A percentile compares a stretch with the other conserved stretches of the same genome.
phyloP scores from a whole-genome alignment of 2,888 invertebrate genomes.

The Xestia ashworthii region DNA sequence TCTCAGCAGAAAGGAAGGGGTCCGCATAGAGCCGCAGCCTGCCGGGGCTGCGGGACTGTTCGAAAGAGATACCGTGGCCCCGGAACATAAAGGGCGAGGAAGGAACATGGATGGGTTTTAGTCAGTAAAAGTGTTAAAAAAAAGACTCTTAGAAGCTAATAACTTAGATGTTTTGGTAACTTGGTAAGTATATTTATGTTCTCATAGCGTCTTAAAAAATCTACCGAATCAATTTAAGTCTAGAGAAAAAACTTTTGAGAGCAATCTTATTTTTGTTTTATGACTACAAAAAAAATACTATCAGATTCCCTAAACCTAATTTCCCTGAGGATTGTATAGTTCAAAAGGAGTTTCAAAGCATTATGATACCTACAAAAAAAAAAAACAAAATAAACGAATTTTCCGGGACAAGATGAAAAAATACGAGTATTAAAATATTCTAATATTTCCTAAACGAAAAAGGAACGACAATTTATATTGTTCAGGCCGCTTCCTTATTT shows the following conservation, averaged over 20 bases:
- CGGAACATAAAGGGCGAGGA: no score
- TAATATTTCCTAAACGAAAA: conserved; percentile 52
- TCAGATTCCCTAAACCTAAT: conserved; percentile 3
- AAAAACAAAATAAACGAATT: conserved; percentile 31
- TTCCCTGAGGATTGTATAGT: conserved; percentile 25
- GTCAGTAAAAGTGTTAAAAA: no score
- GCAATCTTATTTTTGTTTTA: conserved; percentile 7
- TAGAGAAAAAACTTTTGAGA: neutral
- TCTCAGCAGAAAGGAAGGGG: no score
- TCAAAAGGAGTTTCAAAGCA: conserved; percentile 13
- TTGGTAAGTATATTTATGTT: no score
- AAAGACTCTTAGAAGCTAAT: no score
- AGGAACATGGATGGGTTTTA: no score
- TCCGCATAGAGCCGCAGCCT: no score
- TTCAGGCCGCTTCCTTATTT: conserved; percentile 45
- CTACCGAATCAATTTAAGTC: neutral
- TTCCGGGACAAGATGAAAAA: conserved; percentile 23
- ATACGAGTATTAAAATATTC: conserved; percentile 46
- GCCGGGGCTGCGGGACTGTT: no score
- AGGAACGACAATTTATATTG: conserved; percentile 51
- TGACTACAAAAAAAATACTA: neutral
- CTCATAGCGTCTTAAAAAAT: no score
- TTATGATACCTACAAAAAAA: conserved; percentile 5
- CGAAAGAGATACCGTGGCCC: no score
- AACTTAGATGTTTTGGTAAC: no score